Percentiles rank a stretch among this genome's conserved stretches.
These are phyloP conservation scores for Hipposideros armiger DNA, from an alignment of 2,113 vertebrate genomes.

Conservation along the genomic window DNA sequence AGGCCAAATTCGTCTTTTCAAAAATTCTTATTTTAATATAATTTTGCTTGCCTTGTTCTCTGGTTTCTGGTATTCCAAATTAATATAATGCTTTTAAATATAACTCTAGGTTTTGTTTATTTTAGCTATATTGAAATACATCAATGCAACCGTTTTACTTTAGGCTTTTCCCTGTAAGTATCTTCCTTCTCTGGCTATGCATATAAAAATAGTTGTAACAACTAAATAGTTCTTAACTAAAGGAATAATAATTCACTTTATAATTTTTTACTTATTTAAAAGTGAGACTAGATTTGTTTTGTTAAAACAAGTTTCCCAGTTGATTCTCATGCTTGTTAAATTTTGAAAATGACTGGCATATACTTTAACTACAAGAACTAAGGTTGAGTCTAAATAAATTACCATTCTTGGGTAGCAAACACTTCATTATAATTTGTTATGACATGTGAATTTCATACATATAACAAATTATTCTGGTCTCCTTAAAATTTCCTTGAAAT, in stretches of 20 bases:
- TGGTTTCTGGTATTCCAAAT: background rate
- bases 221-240: background rate
- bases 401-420: background rate
- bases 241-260: background rate
- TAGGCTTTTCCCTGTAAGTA: background rate
- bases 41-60: conserved; percentile 21
- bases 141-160: background rate
- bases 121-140: conserved; percentile 15
- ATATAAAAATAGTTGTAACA: conserved; percentile 14
- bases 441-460: background rate
- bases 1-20: background rate
- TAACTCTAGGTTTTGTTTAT: background rate
- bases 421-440: background rate
- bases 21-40: background rate
- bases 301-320: background rate
- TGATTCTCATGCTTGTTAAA: background rate
- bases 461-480: background rate
- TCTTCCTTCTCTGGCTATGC: background rate
- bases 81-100: background rate
- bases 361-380: conserved; percentile 38
- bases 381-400: conserved; percentile 8
- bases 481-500: conserved; percentile 41
- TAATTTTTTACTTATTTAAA: background rate
- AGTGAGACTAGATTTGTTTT: background rate
- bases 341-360: conserved; percentile 11